Percentiles rank a stretch among this genome's conserved stretches.
Evolutionary conservation across 2,888 invertebrate genomes (phyloP).

Genomic region (Oeneis ivallda): DNA sequence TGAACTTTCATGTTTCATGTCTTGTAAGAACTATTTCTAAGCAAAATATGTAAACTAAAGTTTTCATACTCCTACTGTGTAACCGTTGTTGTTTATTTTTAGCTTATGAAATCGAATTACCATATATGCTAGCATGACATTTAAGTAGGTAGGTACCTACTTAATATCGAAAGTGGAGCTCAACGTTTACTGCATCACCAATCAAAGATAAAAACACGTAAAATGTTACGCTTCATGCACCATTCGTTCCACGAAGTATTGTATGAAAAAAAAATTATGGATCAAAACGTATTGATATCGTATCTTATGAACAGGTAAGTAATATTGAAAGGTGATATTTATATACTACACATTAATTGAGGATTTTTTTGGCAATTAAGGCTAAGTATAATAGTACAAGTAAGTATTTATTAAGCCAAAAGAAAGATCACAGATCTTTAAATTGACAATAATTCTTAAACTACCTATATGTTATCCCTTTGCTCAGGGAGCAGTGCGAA

Average conservation of each 20-base stretch:
- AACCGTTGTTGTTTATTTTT: constrained; percentile 1
- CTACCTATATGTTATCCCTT: no score
- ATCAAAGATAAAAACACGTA: not conserved
- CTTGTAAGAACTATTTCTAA: not conserved
- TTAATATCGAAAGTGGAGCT: not conserved
- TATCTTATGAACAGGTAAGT: not conserved
- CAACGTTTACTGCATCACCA: not conserved
- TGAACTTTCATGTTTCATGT: constrained; percentile 26
- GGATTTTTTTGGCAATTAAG: no score
- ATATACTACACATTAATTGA: no score
- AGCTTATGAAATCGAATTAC: constrained; percentile 1
- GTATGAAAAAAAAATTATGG: not conserved
- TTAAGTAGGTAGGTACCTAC: not conserved
- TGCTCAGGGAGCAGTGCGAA: no score
- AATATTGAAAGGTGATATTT: not conserved
- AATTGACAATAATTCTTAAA: no score
- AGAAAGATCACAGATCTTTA: no score
- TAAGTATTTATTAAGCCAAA: no score
- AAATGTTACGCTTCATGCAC: constrained; percentile 13
- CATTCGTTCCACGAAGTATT: not conserved
- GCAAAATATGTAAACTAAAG: not conserved
- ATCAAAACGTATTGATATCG: constrained; percentile 6
- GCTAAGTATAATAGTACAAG: no score
- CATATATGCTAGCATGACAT: not conserved
- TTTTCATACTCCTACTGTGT: not conserved